These are phyloP conservation scores for Premnoplex brunnescens DNA, from an alignment of 2,797 vertebrate genomes.

Conservation along the genomic window DNA sequence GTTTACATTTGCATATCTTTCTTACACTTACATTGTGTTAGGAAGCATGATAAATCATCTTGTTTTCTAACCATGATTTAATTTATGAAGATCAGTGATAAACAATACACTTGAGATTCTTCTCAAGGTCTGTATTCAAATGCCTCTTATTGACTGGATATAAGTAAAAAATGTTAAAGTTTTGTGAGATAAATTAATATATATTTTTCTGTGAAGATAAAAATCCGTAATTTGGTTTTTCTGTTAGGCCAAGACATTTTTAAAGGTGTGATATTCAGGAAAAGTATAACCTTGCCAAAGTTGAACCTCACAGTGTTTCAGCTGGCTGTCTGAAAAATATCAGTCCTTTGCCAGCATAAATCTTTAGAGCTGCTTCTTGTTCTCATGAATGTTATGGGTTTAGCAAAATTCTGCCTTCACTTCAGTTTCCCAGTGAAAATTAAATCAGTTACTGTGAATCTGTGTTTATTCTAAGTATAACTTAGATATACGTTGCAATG, in stretches of 20 bases:
- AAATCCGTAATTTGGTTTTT: neutral
- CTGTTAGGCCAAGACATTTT: neutral
- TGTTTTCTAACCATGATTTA: constrained; percentile 41
- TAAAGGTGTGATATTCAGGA: neutral
- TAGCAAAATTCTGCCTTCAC: neutral
- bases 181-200: neutral
- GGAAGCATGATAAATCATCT: neutral
- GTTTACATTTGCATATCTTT: constrained; percentile 7
- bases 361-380: neutral
- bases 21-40: neutral
- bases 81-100: constrained; percentile 80
- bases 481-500: neutral
- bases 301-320: neutral
- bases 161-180: constrained; percentile 67
- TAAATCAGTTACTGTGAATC: neutral
- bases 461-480: neutral
- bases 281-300: neutral
- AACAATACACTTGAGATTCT: constrained; percentile 79
- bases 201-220: neutral
- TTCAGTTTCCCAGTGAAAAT: neutral
- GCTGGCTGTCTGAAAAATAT: neutral
- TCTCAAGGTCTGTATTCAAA: constrained; percentile 80
- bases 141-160: constrained; percentile 81
- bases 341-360: neutral
- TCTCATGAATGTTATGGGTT: neutral